Base-by-base conservation (phyloP, 2,888 invertebrate genomes). In the Heliconius erato region DNA sequence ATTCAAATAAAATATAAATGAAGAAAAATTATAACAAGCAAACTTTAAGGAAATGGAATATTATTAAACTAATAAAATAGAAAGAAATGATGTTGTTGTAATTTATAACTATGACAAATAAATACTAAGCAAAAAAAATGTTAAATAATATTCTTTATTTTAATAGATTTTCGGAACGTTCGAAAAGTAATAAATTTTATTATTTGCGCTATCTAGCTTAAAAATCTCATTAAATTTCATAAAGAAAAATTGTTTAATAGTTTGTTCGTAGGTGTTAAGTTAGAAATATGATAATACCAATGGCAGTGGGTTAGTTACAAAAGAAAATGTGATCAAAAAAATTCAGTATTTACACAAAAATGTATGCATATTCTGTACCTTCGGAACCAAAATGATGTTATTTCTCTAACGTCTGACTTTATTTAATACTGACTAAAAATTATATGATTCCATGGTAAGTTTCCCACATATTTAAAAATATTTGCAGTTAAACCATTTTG, bases 241-340 rank as follows among this genome's bases (percentile, higher is more conserved):
- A n/a, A 63, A n/a, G 63, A 12, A 63, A n/a, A 63, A n/a, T 63
- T n/a, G 11, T 63, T n/a, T n/a, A 63, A n/a, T 1, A 63, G 63
- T n/a, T 12, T 63, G 35, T 76, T 63, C 32, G 12, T 63, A 40
- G 12, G 14, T n/a, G 23, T 7, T 76, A 40, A 16, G 40, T 76
- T 67, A 67, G 28, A 63, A 40, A 63, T 76, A 76, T 76, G 26
- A 63, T 40, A 76, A 76, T 76, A 26, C 14, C 23, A 76, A 40
- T 63, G 63, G 76, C 76, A 76, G 76, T 63, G 63, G 63, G 11
- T 16, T 63, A 40, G 59, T 35, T 63, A 26, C 26, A 16, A 23
- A 35, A 63, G n/a, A 63, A 23, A 32, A 54, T 59, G 12, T 59
- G 32, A 28, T 19, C 6, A 3, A 74, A 32, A n/a, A 26, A 23